Evolutionary conservation across 2,113 vertebrate species (phyloP).

Genomic region (Etia nguti): DNA sequence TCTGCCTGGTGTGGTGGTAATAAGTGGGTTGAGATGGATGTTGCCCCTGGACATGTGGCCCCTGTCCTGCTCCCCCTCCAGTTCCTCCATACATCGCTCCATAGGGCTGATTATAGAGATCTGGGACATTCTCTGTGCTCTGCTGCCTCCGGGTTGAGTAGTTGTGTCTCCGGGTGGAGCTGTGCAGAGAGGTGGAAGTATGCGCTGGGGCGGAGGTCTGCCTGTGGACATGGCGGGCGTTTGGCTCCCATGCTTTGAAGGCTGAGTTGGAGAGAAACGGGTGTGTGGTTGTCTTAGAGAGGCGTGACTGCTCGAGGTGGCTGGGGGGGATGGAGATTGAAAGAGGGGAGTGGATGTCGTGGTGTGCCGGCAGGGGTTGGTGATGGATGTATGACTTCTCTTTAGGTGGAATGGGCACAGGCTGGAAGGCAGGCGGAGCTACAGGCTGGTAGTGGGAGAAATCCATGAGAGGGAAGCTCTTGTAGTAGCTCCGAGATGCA

Average conservation of each 20-base stretch:
- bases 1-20: conserved; percentile 59
- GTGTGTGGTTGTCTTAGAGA: conserved; percentile 70
- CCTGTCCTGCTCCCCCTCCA: neutral
- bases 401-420: conserved; percentile 55
- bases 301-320: conserved; percentile 70
- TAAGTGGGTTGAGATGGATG: conserved; percentile 43
- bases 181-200: conserved; percentile 36
- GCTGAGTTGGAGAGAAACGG: conserved; percentile 61
- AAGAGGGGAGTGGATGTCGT: conserved; percentile 71
- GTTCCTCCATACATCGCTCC: conserved; percentile 41
- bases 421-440: conserved; percentile 67
- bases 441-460: conserved; percentile 65
- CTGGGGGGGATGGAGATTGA: conserved; percentile 69
- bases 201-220: conserved; percentile 67
- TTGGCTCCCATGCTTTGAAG: conserved; percentile 76
- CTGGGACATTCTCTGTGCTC: conserved; percentile 79
- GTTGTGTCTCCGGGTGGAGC: conserved; percentile 61
- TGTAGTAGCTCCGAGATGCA: conserved; percentile 77
- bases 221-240: conserved; percentile 58
- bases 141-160: conserved; percentile 70
- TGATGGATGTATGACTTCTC: conserved; percentile 74
- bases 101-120: conserved; percentile 71
- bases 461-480: conserved; percentile 78
- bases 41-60: conserved; percentile 8
- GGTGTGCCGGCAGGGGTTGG: conserved; percentile 44